phyloP scores from a whole-genome alignment of 2,797 vertebrate genomes.

The Sebastes iracundus region DNA sequence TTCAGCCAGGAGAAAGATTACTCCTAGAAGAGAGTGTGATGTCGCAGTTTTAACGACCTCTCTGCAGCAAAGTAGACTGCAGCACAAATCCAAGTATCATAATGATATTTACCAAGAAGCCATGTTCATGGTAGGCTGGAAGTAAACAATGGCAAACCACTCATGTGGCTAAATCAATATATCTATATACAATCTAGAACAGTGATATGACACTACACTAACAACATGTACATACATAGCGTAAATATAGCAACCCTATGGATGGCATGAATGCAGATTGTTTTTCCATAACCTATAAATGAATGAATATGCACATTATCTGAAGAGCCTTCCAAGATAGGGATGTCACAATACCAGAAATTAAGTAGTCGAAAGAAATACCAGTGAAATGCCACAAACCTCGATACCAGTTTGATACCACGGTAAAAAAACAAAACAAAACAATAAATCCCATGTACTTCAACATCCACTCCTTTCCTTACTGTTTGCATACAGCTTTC shows the following conservation, averaged over 20 bases:
- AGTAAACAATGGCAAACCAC: neutral
- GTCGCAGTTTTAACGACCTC: neutral
- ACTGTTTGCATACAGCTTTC: too few species aligned
- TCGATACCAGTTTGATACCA: too few species aligned
- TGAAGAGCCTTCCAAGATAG: neutral
- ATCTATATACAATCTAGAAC: too few species aligned
- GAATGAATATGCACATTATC: neutral
- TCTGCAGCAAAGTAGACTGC: neutral
- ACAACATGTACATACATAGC: neutral
- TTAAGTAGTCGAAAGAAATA: too few species aligned
- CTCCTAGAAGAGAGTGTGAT: neutral
- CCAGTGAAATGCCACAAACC: rapidly evolving
- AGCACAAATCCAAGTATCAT: neutral
- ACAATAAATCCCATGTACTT: too few species aligned
- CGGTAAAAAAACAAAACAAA: too few species aligned
- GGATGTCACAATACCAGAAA: too few species aligned
- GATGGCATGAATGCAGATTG: neutral
- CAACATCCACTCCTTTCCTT: rapidly evolving
- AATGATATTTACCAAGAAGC: neutral
- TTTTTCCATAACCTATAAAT: neutral
- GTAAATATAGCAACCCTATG: neutral
- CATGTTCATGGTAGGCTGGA: neutral
- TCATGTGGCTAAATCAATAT: too few species aligned
- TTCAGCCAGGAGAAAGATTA: neutral
- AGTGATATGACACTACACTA: neutral